These are phyloP conservation scores for Lasioglossum villosulum DNA, from an alignment of 2,888 invertebrate species.

Conservation along the genomic window DNA sequence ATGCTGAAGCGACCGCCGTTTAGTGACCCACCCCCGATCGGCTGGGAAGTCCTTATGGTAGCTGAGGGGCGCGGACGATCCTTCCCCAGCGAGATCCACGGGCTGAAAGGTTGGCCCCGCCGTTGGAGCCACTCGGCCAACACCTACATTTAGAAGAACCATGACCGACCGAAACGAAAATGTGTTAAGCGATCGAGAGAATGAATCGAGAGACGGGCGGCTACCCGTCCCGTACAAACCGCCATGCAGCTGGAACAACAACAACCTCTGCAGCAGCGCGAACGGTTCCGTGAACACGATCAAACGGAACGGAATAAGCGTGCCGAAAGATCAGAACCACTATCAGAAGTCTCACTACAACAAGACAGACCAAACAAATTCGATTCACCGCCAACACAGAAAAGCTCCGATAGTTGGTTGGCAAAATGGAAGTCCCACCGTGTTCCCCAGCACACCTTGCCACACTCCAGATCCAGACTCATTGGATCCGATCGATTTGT, in stretches of 20 bases:
- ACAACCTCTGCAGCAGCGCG: slow-evolving; percentile 38
- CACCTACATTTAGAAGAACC: slow-evolving; percentile 79
- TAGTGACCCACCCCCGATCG: slow-evolving; percentile 69
- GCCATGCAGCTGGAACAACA: slow-evolving; percentile 52
- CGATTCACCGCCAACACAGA: slow-evolving; percentile 13
- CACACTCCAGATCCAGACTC: slow-evolving; percentile 45
- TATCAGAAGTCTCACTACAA: slow-evolving; percentile 61
- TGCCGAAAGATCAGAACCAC: slow-evolving; percentile 66
- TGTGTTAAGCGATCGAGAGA: slow-evolving; percentile 61
- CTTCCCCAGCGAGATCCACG: slow-evolving; percentile 78
- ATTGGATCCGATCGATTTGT: slow-evolving; percentile 23
- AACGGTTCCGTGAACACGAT: slow-evolving; percentile 26
- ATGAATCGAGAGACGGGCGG: slow-evolving; percentile 25
- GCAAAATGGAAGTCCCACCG: slow-evolving; percentile 80
- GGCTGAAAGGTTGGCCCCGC: slow-evolving; percentile 82
- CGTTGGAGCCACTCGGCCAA: slow-evolving; percentile 80
- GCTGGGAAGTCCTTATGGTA: slow-evolving; percentile 81
- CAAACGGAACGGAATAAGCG: slow-evolving; percentile 63
- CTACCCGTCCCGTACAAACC: slow-evolving; percentile 30
- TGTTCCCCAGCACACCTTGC: slow-evolving; percentile 75
- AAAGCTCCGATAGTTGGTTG: slow-evolving; percentile 82
- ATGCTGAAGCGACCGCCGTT: slow-evolving; percentile 77
- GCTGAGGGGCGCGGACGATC: slow-evolving; percentile 73
- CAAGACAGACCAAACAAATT: slow-evolving; percentile 43
- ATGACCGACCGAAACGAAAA: slow-evolving; percentile 77